Evolutionary conservation across 2,888 invertebrate species (phyloP).

Genomic region (Campoletis raptor): DNA sequence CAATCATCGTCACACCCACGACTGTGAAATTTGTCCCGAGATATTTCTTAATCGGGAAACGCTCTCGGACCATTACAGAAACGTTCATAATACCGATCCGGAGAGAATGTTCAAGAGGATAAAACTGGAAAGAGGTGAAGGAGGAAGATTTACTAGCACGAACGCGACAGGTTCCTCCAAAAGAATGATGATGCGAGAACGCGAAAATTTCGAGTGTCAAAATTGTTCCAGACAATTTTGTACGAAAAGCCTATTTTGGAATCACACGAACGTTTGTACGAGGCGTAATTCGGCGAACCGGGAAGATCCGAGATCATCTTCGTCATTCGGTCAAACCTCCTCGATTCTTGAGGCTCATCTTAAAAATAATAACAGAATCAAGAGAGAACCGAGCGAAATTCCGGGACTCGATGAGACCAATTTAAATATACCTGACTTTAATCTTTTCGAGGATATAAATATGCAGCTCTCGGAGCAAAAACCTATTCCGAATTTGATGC

Average conservation of each 20-base stretch:
- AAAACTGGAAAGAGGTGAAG: slow-evolving; percentile 68
- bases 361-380: slow-evolving; percentile 82
- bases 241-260: slow-evolving; percentile 81
- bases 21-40: slow-evolving; percentile 83
- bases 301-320: slow-evolving; percentile 52
- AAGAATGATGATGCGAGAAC: slow-evolving; percentile 72
- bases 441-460: slow-evolving; percentile 83
- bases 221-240: slow-evolving; percentile 82
- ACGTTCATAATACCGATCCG: slow-evolving; percentile 82
- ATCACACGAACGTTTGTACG: slow-evolving; percentile 80
- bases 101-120: slow-evolving; percentile 77
- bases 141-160: not conserved
- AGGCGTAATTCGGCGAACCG: slow-evolving; percentile 55
- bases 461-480: slow-evolving; percentile 82
- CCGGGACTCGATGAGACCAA: slow-evolving; percentile 76
- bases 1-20: slow-evolving; percentile 77
- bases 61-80: slow-evolving; percentile 80
- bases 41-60: slow-evolving; percentile 81
- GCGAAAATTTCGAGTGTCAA: slow-evolving; percentile 81
- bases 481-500: slow-evolving; percentile 82
- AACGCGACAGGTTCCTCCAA: slow-evolving; percentile 53
- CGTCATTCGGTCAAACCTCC: not conserved
- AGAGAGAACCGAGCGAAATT: slow-evolving; percentile 74
- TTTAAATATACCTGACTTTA: slow-evolving; percentile 83
- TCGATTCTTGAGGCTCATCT: slow-evolving; percentile 82